Evolutionary conservation across 2,797 vertebrate genomes (phyloP).

Genomic region (Chrosomus eos): DNA sequence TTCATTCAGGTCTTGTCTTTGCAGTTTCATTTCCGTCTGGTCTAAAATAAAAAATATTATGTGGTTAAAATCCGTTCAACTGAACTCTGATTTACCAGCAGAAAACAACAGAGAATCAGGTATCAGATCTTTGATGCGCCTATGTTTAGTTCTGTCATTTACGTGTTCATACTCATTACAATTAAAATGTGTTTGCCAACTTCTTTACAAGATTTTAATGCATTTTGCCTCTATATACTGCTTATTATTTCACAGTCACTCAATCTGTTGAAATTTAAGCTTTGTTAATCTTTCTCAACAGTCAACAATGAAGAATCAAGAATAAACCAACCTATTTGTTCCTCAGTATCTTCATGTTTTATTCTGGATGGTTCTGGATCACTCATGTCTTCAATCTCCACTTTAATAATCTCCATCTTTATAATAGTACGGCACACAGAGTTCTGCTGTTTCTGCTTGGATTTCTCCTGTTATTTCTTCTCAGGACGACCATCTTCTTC

Average conservation of each 20-base stretch:
- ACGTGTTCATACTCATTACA: not conserved
- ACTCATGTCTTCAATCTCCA: not conserved
- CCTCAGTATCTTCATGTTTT: not conserved
- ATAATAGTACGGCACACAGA: rapidly evolving
- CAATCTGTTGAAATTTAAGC: not conserved
- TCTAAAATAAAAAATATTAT: not conserved
- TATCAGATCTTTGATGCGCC: not conserved
- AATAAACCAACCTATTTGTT: not conserved
- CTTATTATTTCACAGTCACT: not conserved
- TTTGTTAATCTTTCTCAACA: not conserved
- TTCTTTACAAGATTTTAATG: not conserved
- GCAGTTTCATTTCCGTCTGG: not conserved
- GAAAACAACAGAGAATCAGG: not conserved
- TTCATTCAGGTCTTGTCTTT: not conserved
- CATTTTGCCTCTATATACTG: not conserved
- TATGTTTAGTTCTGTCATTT: not conserved
- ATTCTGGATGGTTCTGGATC: not conserved
- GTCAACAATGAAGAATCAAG: not conserved
- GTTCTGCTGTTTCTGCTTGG: not conserved
- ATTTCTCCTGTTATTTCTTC: not conserved
- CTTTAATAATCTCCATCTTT: not conserved
- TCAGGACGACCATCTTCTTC: not conserved
- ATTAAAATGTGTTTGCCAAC: not conserved
- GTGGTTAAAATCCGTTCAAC: not conserved
- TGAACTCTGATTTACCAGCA: not conserved